A percentile compares a stretch with the other conserved stretches of the same genome.
Conservation (phyloP, 2,113 vertebrate genomes). For the Rhipidura dahli region DNA sequence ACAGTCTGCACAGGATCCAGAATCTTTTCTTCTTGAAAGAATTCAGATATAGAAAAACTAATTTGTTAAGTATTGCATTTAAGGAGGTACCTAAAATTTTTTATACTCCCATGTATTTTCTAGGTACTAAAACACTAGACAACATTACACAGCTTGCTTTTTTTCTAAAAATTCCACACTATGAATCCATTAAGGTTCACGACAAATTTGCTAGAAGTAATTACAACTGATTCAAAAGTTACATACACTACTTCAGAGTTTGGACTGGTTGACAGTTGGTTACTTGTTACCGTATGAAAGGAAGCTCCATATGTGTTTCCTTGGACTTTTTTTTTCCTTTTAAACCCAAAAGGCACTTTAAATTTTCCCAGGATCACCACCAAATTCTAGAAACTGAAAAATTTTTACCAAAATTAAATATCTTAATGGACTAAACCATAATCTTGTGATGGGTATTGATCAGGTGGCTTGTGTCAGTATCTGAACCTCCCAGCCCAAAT, state of each 20-base stretch:
- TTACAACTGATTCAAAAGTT: background rate
- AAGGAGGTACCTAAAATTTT: background rate
- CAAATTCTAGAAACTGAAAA: background rate
- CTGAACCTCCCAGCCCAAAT: background rate
- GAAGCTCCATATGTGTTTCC: background rate
- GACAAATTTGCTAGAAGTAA: background rate
- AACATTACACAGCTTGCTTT: background rate
- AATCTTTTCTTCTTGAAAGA: background rate
- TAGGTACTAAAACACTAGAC: background rate
- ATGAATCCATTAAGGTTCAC: background rate
- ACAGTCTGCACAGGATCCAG: background rate
- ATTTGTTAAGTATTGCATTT: background rate
- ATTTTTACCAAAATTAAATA: background rate
- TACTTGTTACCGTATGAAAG: background rate
- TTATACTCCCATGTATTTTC: background rate
- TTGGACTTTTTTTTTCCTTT: background rate
- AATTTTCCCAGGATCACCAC: background rate
- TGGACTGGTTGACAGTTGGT: background rate
- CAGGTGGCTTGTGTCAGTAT: background rate
- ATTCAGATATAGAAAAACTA: background rate
- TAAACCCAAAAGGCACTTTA: background rate
- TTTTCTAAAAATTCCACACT: background rate
- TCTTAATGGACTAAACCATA: background rate
- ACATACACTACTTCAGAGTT: background rate
- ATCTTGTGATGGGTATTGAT: background rate